Base-by-base conservation (phyloP, 1,140 invertebrate species). In the Pseudomyrmex concolor region DNA sequence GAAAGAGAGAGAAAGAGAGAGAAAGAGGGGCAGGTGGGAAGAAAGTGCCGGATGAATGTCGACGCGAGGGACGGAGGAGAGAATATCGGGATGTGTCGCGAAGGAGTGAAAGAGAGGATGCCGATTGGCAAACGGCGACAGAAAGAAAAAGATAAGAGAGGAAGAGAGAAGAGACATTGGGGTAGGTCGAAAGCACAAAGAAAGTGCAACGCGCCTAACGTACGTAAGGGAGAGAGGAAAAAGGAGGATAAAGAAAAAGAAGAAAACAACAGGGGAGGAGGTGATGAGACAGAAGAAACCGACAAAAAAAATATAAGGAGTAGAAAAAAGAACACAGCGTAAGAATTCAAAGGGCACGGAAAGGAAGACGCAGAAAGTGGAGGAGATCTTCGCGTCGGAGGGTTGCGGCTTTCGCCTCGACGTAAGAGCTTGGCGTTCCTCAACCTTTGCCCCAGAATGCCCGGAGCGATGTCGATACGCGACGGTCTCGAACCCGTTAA, bases 401-500 rank as follows among this genome's bases (percentile, higher is more conserved):
- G 86, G 81, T 88, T 85, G 83, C 77, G 71, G 83, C 71, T 83
- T 17, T 82, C 71, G 84, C 77, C 83, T 84, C 76, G 51, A 19
- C 70, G 67, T 62, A 84, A 77, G 86, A 86, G 83, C 62, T 50
- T 70, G 87, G 90, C 92, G 92, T 94, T 94, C 93, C 90, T 94
- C 93, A 93, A 94, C 93, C 92, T 94, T 93, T 94, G 93, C 88
- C 93, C 93, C 89, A 94, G 93, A 94, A 94, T 93, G 89, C 90
- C 84, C 84, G 84, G 86, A 84, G 82, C 88, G 87, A 90, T 87
- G 84, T 87, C 81, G 89, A 91, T 91, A 92, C 88, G 90, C 88
- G 84, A 89, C 88, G 86, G 84, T 86, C 54, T 84, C 85, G 60
- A 74, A 86, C 71, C 87, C 89, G 89, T 90, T 90, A 90, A 90